Evolutionary conservation across 2,888 invertebrate genomes (phyloP), one percentile per base, ranked within the genome.

Genomic region (Aradus depressus): DNA sequence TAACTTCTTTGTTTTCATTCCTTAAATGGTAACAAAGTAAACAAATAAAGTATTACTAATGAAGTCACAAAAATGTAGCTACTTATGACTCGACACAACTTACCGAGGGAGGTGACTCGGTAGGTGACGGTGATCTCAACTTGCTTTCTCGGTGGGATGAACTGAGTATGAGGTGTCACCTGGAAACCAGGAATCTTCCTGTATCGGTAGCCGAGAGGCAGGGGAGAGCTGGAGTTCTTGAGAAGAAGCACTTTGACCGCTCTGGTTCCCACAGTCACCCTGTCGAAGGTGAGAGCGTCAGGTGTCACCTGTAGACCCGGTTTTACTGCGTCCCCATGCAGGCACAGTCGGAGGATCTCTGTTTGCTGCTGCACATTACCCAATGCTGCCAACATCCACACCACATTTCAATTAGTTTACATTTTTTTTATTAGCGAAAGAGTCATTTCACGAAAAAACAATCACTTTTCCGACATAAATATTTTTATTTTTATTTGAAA

Each of bases 301-400:
- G 79, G 79, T 19, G 62, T 58, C 54, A 77, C 66, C 3, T 62
- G 63, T 14, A 79, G 64, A 22, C 65, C 63, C 23, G 73, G 69
- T 39, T 67, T 64, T 65, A 77, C 75, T 51, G 70, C 72, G 62
- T 74, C 70, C 0, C 77, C 79, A 60, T 76, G 71, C 18, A 79
- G 65, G 54, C 76, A 76, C 50, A 75, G 69, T 47, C 74, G 67
- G 1, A 74, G 26, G 25, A 25, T 42, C 16, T 42, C 42, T 14
- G n/a, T n/a, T n/a, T n/a, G n/a, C n/a, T n/a, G n/a, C n/a, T n/a
- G n/a, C n/a, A n/a, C n/a, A n/a, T n/a, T n/a, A n/a, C n/a, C n/a
- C n/a, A n/a, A n/a, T n/a, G n/a, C n/a, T n/a, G n/a, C n/a, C n/a
- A n/a, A n/a, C n/a, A n/a, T n/a, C n/a, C n/a, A n/a, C n/a, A n/a